Evolutionary conservation across 2,797 vertebrate genomes (phyloP).

Genomic region (Pristis pectinata): DNA sequence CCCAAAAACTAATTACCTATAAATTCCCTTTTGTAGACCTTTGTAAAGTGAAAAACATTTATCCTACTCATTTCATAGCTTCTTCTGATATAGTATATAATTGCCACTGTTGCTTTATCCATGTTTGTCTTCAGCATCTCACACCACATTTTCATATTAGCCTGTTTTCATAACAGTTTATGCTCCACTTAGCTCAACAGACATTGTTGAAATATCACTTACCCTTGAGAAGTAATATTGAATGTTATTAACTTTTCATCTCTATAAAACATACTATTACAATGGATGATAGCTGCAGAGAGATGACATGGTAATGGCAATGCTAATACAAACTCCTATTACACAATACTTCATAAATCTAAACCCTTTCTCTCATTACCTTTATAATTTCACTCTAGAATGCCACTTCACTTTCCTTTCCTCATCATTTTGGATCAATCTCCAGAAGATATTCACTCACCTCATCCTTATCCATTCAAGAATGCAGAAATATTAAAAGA

Average conservation of each 20-base stretch:
- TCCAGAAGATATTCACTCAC: neutral
- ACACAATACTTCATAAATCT: constrained; percentile 2
- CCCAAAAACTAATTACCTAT: neutral
- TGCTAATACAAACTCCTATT: neutral
- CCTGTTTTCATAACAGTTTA: neutral
- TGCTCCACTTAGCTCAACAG: neutral
- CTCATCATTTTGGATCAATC: neutral
- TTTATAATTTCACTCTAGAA: neutral
- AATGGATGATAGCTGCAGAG: neutral
- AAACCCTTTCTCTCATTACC: neutral
- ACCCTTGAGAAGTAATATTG: neutral
- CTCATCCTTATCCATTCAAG: neutral
- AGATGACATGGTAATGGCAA: constrained; percentile 12
- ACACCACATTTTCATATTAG: neutral
- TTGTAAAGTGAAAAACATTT: neutral
- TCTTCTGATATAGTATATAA: neutral
- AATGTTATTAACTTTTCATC: neutral
- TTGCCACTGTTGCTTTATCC: neutral
- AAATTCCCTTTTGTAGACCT: neutral
- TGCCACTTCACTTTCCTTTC: neutral
- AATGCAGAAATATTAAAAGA: neutral
- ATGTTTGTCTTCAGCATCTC: neutral
- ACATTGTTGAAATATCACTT: neutral
- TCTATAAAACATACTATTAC: neutral
- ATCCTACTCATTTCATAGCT: neutral